Evolutionary conservation across 2,888 invertebrate species (phyloP), one percentile per base, ranked within the genome.

Genomic region (Acanthosepion esculentum): DNA sequence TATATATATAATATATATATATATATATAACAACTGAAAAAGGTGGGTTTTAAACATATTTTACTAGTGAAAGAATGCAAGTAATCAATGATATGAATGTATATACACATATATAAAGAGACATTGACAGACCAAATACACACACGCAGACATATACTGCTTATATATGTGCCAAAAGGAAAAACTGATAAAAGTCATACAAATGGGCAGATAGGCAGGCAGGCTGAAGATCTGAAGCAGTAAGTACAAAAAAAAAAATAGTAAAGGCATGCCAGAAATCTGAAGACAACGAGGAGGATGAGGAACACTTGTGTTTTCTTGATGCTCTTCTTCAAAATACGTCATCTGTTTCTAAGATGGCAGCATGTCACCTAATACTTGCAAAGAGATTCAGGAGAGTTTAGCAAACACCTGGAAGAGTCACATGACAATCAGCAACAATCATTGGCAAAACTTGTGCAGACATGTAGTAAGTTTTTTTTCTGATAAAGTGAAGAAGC

Each of bases 361-460:
- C 23, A 78, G 59, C 59, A 59, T 59, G 59, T 59, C 23, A 59
- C 23, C 59, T 59, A n/a, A 78, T 12, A 78, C n/a, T 78, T 78
- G 78, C 15, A 78, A 78, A 78, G n/a, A n/a, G 78, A 78, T 78
- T 78, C 33, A n/a, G 15, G 15, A 33, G n/a, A 78, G n/a, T 78
- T 78, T 78, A 78, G n/a, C 78, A 78, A n/a, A n/a, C n/a, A 78
- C 15, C 78, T 78, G 78, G n/a, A 78, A 78, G 78, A 78, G 78
- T 78, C 78, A 78, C 78, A 78, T 78, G 78, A 78, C 78, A 78
- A 78, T 78, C 78, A 78, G 78, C n/a, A 78, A 33, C 78, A 78
- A 78, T n/a, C n/a, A 78, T 10, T n/a, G 59, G 59, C 59, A 59
- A 59, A 23, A 59, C 23, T 59, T 23, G 20, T 59, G 59, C 59